Percentiles rank a stretch among this genome's conserved stretches.
These are phyloP conservation scores for Haemorhous mexicanus DNA, from an alignment of 2,113 vertebrate species.

Conservation along the genomic window DNA sequence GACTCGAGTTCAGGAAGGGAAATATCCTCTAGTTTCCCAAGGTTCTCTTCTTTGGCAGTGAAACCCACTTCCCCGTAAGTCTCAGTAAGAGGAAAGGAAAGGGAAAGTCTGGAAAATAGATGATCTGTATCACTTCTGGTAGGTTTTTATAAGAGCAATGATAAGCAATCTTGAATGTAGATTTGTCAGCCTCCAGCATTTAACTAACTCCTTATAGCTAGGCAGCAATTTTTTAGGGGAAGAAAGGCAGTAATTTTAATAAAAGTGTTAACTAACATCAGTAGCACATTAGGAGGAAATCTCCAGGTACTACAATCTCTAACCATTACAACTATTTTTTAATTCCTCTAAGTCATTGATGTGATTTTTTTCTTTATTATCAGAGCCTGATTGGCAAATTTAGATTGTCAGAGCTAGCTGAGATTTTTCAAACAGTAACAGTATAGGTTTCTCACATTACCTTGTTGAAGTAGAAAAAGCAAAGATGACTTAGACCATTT, in stretches of 20 bases:
- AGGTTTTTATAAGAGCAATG: background rate
- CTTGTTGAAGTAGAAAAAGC: background rate
- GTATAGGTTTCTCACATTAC: background rate
- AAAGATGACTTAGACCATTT: background rate
- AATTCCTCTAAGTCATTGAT: background rate
- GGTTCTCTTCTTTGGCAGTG: too few species aligned
- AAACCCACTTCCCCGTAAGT: background rate
- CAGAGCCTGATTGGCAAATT: background rate
- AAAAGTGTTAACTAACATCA: background rate
- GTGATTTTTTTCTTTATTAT: background rate
- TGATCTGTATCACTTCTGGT: background rate
- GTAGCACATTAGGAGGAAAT: background rate
- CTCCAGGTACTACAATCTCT: background rate
- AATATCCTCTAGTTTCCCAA: background rate
- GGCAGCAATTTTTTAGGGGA: background rate
- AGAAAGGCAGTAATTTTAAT: background rate
- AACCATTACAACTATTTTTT: background rate
- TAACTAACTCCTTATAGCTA: background rate
- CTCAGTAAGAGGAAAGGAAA: rapidly evolving
- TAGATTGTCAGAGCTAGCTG: background rate
- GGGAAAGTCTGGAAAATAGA: background rate
- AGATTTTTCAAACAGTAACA: background rate
- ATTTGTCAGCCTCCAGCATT: background rate
- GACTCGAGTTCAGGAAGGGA: background rate
- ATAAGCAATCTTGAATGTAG: background rate